Evolutionary conservation across 2,888 invertebrate species (phyloP).

Genomic region (Baronia brevicornis): DNA sequence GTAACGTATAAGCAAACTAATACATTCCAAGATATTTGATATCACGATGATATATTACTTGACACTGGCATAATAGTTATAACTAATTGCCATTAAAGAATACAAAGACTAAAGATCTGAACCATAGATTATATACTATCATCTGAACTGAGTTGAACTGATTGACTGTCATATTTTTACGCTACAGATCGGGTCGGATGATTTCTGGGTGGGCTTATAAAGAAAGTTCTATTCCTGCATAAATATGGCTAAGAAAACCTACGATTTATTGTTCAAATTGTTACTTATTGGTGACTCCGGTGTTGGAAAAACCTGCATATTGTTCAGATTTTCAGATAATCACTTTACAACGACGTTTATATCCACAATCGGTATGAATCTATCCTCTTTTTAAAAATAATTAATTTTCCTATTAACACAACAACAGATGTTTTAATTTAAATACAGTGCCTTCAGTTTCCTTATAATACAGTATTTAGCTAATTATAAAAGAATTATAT

Average conservation of each 20-base stretch:
- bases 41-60: no score
- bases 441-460: not conserved
- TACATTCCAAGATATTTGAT: no score
- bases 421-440: not conserved
- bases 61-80: no score
- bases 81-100: no score
- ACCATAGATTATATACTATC: no score
- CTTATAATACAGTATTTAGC: not conserved
- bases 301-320: constrained; percentile 95
- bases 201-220: constrained; percentile 28
- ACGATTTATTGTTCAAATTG: constrained; percentile 94
- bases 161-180: constrained; percentile 25
- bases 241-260: constrained; percentile 95
- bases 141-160: no score
- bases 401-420: no score
- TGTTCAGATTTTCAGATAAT: constrained; percentile 96
- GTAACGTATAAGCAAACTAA: no score
- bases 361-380: constrained; percentile 89
- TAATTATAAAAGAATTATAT: no score
- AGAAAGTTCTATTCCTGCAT: constrained; percentile 16
- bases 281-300: constrained; percentile 95
- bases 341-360: constrained; percentile 96
- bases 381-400: no score
- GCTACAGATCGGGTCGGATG: constrained; percentile 27
- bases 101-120: no score